These are phyloP conservation scores for Dicerorhinus sumatrensis DNA, from an alignment of 2,113 vertebrate species.

Conservation along the genomic window DNA sequence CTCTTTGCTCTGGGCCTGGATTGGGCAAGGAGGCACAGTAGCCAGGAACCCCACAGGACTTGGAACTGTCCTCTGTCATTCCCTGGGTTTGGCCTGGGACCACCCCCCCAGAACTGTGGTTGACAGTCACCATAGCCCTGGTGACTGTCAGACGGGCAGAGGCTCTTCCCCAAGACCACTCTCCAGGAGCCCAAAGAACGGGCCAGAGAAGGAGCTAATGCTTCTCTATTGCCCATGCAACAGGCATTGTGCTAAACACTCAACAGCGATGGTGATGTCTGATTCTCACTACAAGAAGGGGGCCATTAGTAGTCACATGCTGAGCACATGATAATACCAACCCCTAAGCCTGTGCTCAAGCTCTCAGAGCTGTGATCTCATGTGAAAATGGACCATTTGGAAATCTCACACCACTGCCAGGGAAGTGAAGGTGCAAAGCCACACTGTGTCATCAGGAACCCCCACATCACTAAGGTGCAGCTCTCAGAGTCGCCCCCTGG, in stretches of 20 bases:
- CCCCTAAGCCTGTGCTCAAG: too few relatives aligned
- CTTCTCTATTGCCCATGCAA: neutral
- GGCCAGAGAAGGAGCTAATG: neutral
- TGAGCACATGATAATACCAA: neutral
- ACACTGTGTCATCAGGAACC: neutral
- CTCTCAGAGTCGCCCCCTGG: neutral
- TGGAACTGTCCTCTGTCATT: neutral
- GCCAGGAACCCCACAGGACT: neutral
- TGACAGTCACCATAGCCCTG: too few relatives aligned
- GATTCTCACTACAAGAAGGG: neutral
- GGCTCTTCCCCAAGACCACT: neutral
- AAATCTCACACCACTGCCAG: neutral
- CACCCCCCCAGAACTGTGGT: neutral
- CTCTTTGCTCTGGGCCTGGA: neutral
- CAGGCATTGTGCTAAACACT: too few relatives aligned
- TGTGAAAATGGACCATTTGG: neutral
- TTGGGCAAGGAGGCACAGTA: neutral
- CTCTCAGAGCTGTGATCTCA: neutral
- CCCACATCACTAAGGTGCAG: too few relatives aligned
- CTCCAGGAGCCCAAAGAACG: neutral
- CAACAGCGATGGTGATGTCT: fast-evolving
- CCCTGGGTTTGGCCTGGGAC: neutral
- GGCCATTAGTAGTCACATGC: fast-evolving
- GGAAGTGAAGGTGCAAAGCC: neutral
- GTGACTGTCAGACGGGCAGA: too few relatives aligned